These are phyloP conservation scores for Chaetogeoica ovagalla DNA, from an alignment of 2,888 invertebrate species.

Conservation along the genomic window DNA sequence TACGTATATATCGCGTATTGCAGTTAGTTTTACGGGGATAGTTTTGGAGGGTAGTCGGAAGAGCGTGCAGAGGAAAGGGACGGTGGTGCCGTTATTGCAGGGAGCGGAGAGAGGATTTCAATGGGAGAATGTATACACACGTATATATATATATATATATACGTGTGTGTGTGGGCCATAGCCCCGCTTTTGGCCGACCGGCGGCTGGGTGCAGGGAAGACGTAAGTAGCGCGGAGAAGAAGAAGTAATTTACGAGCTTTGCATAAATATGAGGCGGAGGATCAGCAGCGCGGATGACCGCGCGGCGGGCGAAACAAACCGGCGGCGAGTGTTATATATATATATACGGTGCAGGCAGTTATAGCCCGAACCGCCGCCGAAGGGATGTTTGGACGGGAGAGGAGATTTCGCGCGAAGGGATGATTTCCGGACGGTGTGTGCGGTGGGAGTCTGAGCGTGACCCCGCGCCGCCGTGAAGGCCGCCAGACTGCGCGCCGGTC, in stretches of 20 bases:
- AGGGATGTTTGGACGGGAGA: neutral
- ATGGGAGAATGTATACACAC: neutral
- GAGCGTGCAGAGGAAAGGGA: neutral
- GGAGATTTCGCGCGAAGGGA: conserved; percentile 4
- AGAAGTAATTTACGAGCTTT: conserved; percentile 52
- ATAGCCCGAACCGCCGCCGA: too few relatives aligned
- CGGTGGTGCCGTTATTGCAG: neutral
- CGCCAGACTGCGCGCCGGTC: conserved; percentile 24
- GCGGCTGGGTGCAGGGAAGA: neutral
- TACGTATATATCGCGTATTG: neutral
- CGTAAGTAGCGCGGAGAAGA: neutral
- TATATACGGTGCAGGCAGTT: neutral
- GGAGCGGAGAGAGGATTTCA: conserved; percentile 7
- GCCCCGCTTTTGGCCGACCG: neutral
- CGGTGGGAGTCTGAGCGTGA: conserved; percentile 37
- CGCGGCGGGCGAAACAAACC: neutral
- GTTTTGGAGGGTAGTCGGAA: neutral
- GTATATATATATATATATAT: neutral
- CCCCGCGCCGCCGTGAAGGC: neutral
- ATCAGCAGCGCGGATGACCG: conserved; percentile 4
- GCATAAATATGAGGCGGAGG: conserved; percentile 35
- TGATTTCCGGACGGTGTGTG: conserved; percentile 30
- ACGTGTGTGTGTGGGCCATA: neutral
- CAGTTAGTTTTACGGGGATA: neutral
- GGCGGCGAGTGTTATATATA: too few relatives aligned